These are phyloP conservation scores for Colletes collaris DNA, from an alignment of 2,888 invertebrate genomes.

Conservation along the genomic window DNA sequence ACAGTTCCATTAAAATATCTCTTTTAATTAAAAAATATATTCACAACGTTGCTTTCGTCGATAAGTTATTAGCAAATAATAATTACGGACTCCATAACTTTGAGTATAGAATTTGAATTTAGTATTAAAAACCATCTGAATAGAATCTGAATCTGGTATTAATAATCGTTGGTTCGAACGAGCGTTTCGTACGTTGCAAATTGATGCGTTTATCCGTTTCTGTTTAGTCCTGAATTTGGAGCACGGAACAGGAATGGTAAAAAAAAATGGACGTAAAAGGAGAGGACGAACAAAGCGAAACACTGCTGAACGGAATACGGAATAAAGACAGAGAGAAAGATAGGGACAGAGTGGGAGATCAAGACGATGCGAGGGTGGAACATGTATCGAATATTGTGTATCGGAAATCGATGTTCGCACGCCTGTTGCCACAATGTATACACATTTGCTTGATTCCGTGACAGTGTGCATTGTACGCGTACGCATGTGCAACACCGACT, in stretches of 20 bases:
- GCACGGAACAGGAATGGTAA: not conserved
- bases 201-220: not conserved
- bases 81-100: too few species aligned
- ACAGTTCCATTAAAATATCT: too few species aligned
- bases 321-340: slow-evolving; percentile 11
- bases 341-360: slow-evolving; percentile 13
- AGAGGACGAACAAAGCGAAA: not conserved
- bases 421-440: slow-evolving; percentile 64
- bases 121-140: too few species aligned
- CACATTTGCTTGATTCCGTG: slow-evolving; percentile 63
- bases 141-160: too few species aligned
- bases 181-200: too few species aligned
- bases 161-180: too few species aligned
- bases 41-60: too few species aligned
- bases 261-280: not conserved
- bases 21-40: too few species aligned
- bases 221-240: slow-evolving; percentile 9
- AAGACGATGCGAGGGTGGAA: slow-evolving; percentile 31
- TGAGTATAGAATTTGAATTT: too few species aligned
- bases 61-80: too few species aligned
- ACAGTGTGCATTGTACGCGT: slow-evolving; percentile 39
- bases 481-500: not conserved
- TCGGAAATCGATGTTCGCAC: slow-evolving; percentile 64
- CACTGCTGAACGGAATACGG: not conserved
- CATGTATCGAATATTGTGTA: slow-evolving; percentile 47